Base-by-base conservation (phyloP, 2,888 invertebrate species). In the Pyrochroa serraticornis region DNA sequence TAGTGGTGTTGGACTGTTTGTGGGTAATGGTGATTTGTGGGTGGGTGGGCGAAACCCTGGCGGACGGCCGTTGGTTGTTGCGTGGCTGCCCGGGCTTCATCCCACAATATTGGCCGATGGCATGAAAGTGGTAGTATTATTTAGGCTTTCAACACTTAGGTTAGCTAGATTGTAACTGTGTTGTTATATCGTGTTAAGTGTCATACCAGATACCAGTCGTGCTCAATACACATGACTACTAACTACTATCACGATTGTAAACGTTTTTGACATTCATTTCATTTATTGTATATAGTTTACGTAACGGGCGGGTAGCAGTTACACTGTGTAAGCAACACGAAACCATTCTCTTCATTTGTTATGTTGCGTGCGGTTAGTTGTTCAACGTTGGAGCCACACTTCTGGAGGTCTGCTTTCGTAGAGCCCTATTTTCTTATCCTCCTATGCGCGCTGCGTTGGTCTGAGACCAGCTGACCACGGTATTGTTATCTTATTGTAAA, bases 161-260 rank as follows among this genome's bases (percentile, higher is more conserved):
- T 77, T 80, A 80, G 79, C 76, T 79, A 79, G 79, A 77, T 77
- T 76, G 78, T 79, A 79, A 79, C 78, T 79, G 79, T 80, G 80
- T 79, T 79, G 79, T 80, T 79, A 77, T 76, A 78, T 78, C 77
- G 76, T 79, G 78, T 77, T 79, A 77, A 77, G 76, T 79, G 79
- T 79, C 72, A 74, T 72, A 68, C 66, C 53, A 46, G 13, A 46
- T 33, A 35, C 10, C 33, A 69, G 77, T 79, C 79, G 78, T 79
- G 79, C 78, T 79, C 79, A 79, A 78, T 77, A 79, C 72, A 77
- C 78, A 78, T 77, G 77, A 77, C 78, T 77, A 75, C 50, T 38
- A 56, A 58, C 58, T 68, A 71, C 65, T 71, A 75, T 76, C 76
- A 77, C 75, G 71, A 74, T 75, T 75, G 68, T 75, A 76, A 75